Evolutionary conservation across 2,113 vertebrate genomes (phyloP), one percentile per base, ranked within the genome.

Genomic region (Nematolebias whitei): DNA sequence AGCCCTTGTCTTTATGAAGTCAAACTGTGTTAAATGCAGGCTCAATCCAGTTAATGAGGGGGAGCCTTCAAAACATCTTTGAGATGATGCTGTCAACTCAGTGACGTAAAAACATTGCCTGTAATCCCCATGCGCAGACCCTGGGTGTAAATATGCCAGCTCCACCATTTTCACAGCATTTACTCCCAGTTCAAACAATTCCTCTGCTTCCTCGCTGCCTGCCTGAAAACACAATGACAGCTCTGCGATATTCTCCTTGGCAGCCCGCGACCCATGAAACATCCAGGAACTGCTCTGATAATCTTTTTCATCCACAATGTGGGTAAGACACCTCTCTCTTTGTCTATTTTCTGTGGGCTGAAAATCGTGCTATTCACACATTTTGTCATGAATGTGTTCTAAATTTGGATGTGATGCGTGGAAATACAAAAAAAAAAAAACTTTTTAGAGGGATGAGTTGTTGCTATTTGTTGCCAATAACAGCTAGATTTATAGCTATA

Each of bases 121-220:
- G 79, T 80, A 81, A 80, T 89, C 88, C 83, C 80, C 78, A 81
- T 45, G 71, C 68, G 80, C 82, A 82, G 83, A 79, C 85, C 90
- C 75, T 63, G 78, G 80, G 81, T 85, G 85, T 90, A 90, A 90
- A 91, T 90, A 88, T 90, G 88, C 90, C 91, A 87, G 83, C 86
- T 80, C 84, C 79, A 75, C 87, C 79, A 80, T 89, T 91, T 91
- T 87, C 75, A 74, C 81, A 74, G 81, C 87, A 54, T 89, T 90
- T 88, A 87, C 86, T 87, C 80, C 40, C 78, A 87, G 89, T 92
- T 91, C 90, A 92, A 91, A 91, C 89, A 85, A 77, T 71, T 60
- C 51, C 78, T 84, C 48, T 67, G 54, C 67, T 67, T 56, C 60
- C 53, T 75, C 62, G 41, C 61, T 44, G 60, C 51, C 48, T 67